Evolutionary conservation across 1,140 invertebrate species (phyloP).

Genomic region (Heliothis subflexa): DNA sequence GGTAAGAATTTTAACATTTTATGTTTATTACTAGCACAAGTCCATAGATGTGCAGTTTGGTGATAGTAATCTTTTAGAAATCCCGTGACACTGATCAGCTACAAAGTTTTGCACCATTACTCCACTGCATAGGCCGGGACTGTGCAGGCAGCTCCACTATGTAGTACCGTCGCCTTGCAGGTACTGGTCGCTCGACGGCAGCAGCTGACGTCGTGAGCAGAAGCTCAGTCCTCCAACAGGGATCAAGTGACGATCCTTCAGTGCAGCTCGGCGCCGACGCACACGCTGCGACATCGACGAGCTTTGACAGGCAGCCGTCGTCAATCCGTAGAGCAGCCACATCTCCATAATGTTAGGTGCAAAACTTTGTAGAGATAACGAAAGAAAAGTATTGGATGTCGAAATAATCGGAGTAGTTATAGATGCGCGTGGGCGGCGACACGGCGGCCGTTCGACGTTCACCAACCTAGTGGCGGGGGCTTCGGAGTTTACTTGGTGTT

Average conservation of each 20-base stretch:
- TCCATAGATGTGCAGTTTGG: slow-evolving; percentile 17
- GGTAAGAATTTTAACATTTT: slow-evolving; percentile 14
- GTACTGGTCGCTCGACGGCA: not conserved
- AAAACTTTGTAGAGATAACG: slow-evolving; percentile 84
- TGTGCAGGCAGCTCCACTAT: slow-evolving; percentile 2
- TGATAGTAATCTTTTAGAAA: slow-evolving; percentile 46
- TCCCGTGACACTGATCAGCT: slow-evolving; percentile 70
- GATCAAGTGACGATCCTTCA: not conserved
- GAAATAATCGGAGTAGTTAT: slow-evolving; percentile 72
- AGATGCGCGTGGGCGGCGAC: slow-evolving; percentile 74
- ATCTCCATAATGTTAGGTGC: slow-evolving; percentile 64
- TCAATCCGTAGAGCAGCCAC: slow-evolving; percentile 32
- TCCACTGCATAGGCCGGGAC: slow-evolving; percentile 52
- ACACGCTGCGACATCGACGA: not conserved
- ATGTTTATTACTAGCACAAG: slow-evolving; percentile 1
- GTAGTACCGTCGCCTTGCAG: slow-evolving; percentile 16
- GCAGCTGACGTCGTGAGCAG: not conserved
- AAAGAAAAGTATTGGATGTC: slow-evolving; percentile 61
- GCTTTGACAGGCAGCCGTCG: slow-evolving; percentile 17
- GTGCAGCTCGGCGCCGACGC: not conserved
- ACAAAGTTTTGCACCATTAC: slow-evolving; percentile 86
- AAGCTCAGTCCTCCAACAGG: not conserved
- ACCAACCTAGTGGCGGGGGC: slow-evolving; percentile 82
- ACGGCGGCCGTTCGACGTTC: slow-evolving; percentile 74
- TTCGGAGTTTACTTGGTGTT: slow-evolving; percentile 76